These are phyloP conservation scores for Pyrochroa serraticornis DNA, from an alignment of 2,888 invertebrate genomes.

Conservation along the genomic window DNA sequence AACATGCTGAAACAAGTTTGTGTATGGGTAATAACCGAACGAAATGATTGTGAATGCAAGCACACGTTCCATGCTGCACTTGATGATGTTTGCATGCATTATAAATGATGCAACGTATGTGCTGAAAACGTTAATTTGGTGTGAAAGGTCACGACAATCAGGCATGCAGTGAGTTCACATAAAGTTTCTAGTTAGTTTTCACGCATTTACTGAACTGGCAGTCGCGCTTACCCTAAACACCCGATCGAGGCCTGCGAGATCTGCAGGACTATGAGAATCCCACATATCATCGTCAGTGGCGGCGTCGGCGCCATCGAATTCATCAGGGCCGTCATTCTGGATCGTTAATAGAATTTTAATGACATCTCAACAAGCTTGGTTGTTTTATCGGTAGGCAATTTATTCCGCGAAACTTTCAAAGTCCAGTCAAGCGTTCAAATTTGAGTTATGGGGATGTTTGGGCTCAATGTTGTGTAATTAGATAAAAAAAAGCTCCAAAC, in stretches of 20 bases:
- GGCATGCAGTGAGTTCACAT: slow-evolving; percentile 11
- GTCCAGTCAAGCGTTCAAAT: slow-evolving; percentile 3
- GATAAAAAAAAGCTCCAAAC: no score
- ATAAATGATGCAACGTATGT: slow-evolving; percentile 18
- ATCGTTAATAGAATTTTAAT: slow-evolving; percentile 32
- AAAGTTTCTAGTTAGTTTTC: slow-evolving; percentile 22
- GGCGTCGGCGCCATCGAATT: slow-evolving; percentile 65
- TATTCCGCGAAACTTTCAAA: background rate
- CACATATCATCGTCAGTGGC: slow-evolving; percentile 66
- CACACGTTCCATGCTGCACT: slow-evolving; percentile 22
- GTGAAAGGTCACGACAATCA: background rate
- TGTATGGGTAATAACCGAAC: background rate
- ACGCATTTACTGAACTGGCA: slow-evolving; percentile 14
- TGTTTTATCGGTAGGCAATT: slow-evolving; percentile 8
- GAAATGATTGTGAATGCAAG: background rate
- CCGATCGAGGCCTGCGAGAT: slow-evolving; percentile 62
- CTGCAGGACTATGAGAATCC: slow-evolving; percentile 65
- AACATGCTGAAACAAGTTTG: no score
- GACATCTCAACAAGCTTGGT: slow-evolving; percentile 22
- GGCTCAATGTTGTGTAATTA: no score
- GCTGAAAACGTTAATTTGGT: slow-evolving; percentile 5
- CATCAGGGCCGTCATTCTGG: slow-evolving; percentile 79
- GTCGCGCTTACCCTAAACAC: slow-evolving; percentile 64
- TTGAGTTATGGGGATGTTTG: background rate
- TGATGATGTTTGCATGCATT: slow-evolving; percentile 15